Evolutionary conservation across 1,140 invertebrate genomes (phyloP).

Genomic region (Drosophila lacertosa): DNA sequence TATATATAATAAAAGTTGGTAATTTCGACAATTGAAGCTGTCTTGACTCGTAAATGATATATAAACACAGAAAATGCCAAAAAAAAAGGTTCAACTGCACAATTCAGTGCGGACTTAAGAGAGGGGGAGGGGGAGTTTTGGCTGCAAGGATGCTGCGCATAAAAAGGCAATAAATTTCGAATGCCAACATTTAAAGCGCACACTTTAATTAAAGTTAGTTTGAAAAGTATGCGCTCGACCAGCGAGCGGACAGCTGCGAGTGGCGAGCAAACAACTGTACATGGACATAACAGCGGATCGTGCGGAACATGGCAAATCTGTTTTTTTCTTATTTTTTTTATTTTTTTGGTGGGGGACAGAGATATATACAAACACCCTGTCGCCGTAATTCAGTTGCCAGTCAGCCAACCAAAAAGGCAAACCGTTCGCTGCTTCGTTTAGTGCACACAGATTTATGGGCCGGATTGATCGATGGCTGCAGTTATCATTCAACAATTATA

Average conservation of each 20-base stretch:
- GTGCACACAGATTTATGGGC: conserved; percentile 41
- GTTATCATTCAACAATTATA: conserved; percentile 72
- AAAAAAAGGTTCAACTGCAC: conserved; percentile 8
- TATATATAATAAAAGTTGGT: conserved; percentile 4
- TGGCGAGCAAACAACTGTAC: conserved; percentile 36
- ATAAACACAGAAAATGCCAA: conserved; percentile 21
- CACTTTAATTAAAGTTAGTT: conserved; percentile 73
- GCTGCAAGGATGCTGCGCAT: conserved; percentile 46
- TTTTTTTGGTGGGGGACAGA: too few species aligned
- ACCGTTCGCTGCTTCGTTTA: conserved; percentile 18
- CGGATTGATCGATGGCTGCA: conserved; percentile 74
- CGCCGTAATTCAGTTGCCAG: conserved; percentile 54
- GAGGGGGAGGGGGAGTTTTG: background rate
- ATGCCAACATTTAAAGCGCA: conserved; percentile 72
- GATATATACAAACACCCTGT: conserved; percentile 61
- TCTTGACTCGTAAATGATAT: conserved; percentile 13
- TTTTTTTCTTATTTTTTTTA: too few species aligned
- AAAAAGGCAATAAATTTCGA: conserved; percentile 70
- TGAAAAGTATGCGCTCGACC: conserved; percentile 30
- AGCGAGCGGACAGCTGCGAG: conserved; percentile 8
- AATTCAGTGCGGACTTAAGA: background rate
- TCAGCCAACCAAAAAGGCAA: conserved; percentile 9
- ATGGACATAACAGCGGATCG: conserved; percentile 54
- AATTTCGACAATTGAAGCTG: background rate
- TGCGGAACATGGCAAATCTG: conserved; percentile 52